Evolutionary conservation across 37 sponge, comb jelly and placozoan species (phyloP).

Genomic region (Eunapius fragilis): DNA sequence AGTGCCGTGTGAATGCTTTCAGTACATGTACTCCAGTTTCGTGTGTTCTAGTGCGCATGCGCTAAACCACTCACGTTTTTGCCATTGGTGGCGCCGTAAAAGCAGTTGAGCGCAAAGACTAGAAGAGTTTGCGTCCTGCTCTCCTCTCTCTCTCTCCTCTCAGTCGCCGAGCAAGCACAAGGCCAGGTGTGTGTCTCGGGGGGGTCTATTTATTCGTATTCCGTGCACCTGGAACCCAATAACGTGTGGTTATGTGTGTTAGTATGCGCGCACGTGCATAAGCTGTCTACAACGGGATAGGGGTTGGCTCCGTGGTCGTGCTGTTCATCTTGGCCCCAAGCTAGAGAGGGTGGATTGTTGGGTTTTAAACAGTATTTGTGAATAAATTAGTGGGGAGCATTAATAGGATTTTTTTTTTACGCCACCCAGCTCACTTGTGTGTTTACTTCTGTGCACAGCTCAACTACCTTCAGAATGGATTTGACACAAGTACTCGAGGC

Average conservation of each 20-base stretch:
- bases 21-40: neutral
- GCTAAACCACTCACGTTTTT: neutral
- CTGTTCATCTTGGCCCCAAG: neutral
- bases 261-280: neutral
- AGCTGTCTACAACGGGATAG: neutral
- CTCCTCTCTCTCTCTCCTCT: neutral
- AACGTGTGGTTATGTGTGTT: neutral
- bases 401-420: neutral
- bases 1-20: neutral
- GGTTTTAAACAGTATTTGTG: neutral
- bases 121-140: neutral
- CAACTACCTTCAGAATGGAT: conserved; percentile 12
- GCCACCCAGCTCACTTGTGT: neutral
- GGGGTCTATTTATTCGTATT: neutral
- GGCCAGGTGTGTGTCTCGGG: neutral
- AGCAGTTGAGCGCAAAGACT: neutral
- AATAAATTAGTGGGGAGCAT: neutral
- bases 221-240: neutral
- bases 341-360: neutral
- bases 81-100: neutral
- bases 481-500: conserved; percentile 73
- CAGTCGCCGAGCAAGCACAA: neutral
- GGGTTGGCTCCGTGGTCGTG: neutral
- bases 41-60: neutral
- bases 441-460: neutral